Percentiles rank a stretch among this genome's conserved stretches.
Conservation (phyloP, 1,140 invertebrate species). For the Drosophila saltans region DNA sequence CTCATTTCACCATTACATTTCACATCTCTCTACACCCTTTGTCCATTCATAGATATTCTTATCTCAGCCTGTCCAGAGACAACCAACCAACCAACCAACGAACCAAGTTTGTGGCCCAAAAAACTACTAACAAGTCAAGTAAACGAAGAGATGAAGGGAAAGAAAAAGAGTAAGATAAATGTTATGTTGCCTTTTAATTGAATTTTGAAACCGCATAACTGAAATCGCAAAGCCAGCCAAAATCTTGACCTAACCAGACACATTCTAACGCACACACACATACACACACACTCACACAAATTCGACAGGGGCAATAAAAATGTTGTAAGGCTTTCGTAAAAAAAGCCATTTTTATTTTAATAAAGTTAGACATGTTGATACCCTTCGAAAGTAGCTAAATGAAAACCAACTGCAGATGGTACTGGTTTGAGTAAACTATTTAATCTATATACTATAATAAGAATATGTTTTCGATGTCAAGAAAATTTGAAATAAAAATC, state of each 20-base stretch:
- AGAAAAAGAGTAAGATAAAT: conserved; percentile 48
- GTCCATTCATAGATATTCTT: conserved; percentile 3
- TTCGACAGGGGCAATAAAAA: conserved; percentile 76
- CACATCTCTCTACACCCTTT: conserved; percentile 26
- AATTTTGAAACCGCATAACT: conserved; percentile 79
- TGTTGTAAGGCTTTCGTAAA: conserved; percentile 70
- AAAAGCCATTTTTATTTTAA: not conserved
- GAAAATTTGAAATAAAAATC: too few relatives aligned
- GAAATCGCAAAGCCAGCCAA: conserved; percentile 74
- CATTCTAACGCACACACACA: conserved; percentile 23
- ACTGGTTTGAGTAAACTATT: too few relatives aligned
- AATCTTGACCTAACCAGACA: conserved; percentile 56
- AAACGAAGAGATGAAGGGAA: not conserved
- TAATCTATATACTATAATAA: too few relatives aligned
- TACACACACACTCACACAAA: conserved; percentile 25
- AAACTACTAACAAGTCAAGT: conserved; percentile 20
- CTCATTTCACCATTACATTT: conserved; percentile 1
- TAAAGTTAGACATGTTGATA: conserved; percentile 1
- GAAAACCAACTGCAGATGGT: too few relatives aligned
- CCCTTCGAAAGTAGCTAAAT: conserved; percentile 11
- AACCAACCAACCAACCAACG: conserved; percentile 2
- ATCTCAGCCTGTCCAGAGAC: conserved; percentile 17
- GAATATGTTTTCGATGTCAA: too few relatives aligned
- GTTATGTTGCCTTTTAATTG: conserved; percentile 80
- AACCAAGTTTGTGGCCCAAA: conserved; percentile 37